These are phyloP conservation scores for Helarctos malayanus DNA, from an alignment of 2,797 vertebrate species.

Conservation along the genomic window DNA sequence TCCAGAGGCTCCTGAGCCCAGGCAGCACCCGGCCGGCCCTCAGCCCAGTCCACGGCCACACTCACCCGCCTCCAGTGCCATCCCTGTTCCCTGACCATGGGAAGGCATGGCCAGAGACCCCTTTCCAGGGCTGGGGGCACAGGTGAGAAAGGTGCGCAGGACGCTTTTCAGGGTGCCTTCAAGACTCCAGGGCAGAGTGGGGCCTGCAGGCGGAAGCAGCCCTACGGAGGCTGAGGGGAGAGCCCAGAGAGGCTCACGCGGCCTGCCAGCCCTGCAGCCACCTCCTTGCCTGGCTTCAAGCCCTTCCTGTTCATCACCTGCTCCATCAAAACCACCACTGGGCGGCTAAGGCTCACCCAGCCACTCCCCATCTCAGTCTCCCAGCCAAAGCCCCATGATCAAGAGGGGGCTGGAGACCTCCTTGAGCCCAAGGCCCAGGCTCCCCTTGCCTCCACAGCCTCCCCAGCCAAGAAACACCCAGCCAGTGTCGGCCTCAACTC, in stretches of 20 bases:
- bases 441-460: too few relatives aligned
- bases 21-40: neutral
- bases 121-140: neutral
- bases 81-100: neutral
- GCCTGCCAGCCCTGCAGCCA: neutral
- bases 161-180: neutral
- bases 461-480: too few relatives aligned
- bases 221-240: neutral
- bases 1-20: neutral
- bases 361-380: neutral
- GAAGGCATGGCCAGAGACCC: neutral
- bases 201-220: neutral
- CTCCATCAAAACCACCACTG: too few relatives aligned
- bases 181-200: neutral
- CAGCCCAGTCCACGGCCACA: neutral
- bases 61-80: neutral
- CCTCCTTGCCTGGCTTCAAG: neutral
- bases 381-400: neutral
- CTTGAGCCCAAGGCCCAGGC: too few relatives aligned
- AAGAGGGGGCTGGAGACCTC: too few relatives aligned
- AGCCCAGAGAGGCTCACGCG: accelerated
- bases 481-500: too few relatives aligned
- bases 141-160: neutral
- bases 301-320: neutral
- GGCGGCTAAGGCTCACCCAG: neutral